Conservation (phyloP, 1,140 invertebrate genomes). For the Penaeus vannamei region DNA sequence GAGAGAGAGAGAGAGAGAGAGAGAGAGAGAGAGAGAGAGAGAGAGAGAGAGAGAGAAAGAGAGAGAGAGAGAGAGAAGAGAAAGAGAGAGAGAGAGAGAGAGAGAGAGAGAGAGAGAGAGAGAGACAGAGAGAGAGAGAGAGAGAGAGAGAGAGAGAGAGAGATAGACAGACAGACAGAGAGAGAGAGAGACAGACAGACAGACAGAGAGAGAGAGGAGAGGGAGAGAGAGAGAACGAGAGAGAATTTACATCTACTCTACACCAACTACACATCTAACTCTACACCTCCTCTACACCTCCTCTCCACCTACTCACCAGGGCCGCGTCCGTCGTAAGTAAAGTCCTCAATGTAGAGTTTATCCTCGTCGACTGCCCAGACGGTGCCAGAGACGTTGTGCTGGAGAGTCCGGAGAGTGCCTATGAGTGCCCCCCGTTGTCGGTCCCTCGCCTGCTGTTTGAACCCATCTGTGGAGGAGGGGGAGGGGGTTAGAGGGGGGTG, state of each 20-base stretch:
- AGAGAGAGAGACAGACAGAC: no score
- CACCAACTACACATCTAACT: no score
- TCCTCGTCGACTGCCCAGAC: slow-evolving; percentile 53
- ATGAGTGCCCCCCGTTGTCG: slow-evolving; percentile 30
- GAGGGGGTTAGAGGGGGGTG: neutral
- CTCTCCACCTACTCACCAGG: slow-evolving; percentile 38
- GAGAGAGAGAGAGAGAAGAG: no score
- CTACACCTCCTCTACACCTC: neutral
- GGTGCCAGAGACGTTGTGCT: slow-evolving; percentile 45
- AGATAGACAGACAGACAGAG: rapidly evolving
- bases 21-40: neutral
- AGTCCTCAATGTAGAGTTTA: slow-evolving; percentile 56
- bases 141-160: no score
- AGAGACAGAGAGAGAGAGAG: no score
- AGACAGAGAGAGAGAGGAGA: no score
- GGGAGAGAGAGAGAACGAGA: no score
- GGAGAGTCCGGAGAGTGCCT: slow-evolving; percentile 27
- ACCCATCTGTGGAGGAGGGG: neutral
- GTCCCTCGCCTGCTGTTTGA: slow-evolving; percentile 10
- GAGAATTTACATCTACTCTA: no score
- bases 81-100: no score
- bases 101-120: no score
- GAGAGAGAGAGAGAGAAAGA: neutral
- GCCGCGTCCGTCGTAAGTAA: slow-evolving; percentile 42
- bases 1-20: neutral